These are phyloP conservation scores for Dicrostonyx torquatus DNA, from an alignment of 2,797 vertebrate genomes.

Conservation along the genomic window DNA sequence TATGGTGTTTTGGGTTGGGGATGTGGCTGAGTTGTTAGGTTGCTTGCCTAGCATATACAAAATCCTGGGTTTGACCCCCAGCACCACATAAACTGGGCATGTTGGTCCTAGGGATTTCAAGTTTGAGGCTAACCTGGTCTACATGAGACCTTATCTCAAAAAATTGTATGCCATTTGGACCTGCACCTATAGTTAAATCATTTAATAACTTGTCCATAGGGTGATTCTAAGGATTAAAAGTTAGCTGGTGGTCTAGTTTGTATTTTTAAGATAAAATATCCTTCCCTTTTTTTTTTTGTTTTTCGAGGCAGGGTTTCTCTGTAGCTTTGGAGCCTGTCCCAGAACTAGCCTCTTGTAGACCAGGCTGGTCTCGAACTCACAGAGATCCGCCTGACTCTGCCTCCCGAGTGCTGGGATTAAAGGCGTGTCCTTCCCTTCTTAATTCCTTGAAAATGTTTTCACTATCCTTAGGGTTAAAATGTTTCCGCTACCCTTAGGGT, in stretches of 20 bases:
- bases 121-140: background rate
- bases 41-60: background rate
- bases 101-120: background rate
- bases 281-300: background rate
- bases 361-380: too few species aligned
- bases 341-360: too few species aligned
- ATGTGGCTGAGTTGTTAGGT: background rate
- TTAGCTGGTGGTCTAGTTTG: background rate
- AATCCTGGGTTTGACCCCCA: background rate
- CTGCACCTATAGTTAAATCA: background rate
- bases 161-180: constrained; percentile 1
- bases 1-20: background rate
- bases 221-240: constrained; percentile 29
- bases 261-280: background rate
- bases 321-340: too few species aligned
- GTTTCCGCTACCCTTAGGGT: background rate
- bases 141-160: background rate
- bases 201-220: background rate
- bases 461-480: background rate
- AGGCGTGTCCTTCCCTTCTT: background rate
- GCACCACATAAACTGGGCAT: background rate
- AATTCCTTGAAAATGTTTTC: background rate
- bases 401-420: too few species aligned
- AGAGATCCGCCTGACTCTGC: too few species aligned
- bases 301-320: too few species aligned